These are phyloP conservation scores for Clarias fuscus DNA, from an alignment of 2,797 vertebrate genomes.

Conservation along the genomic window DNA sequence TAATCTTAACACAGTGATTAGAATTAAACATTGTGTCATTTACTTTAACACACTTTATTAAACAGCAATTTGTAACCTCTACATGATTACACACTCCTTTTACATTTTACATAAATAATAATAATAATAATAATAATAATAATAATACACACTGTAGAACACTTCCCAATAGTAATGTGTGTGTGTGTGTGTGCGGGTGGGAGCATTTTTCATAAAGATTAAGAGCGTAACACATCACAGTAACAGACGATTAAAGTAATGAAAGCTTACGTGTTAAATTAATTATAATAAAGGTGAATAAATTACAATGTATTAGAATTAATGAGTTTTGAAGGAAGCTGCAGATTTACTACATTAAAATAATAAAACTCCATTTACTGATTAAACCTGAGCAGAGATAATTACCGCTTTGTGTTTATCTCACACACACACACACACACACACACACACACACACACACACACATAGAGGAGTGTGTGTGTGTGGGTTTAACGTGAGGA, in stretches of 20 bases:
- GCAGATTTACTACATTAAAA: background rate
- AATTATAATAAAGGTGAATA: background rate
- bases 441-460: background rate
- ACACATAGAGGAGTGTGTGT: background rate
- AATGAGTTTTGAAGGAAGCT: background rate
- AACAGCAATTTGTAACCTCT: background rate
- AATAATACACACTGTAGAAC: background rate
- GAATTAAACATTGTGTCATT: background rate
- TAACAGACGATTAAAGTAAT: background rate
- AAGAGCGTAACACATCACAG: background rate
- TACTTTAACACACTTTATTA: background rate
- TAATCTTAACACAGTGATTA: background rate
- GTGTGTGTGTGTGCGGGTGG: background rate
- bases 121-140: background rate
- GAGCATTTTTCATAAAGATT: background rate
- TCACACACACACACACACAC: background rate
- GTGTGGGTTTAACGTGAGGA: background rate
- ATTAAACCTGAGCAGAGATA: constrained; percentile 4
- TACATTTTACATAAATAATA: background rate
- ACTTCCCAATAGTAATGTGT: background rate
- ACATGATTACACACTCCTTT: background rate
- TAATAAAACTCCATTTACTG: constrained; percentile 13
- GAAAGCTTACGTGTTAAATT: constrained; percentile 10
- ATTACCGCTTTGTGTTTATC: constrained; percentile 11
- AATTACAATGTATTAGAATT: constrained; percentile 2